A percentile compares a stretch with the other conserved stretches of the same genome.
These are phyloP conservation scores for Cyprinella venusta DNA, from an alignment of 2,797 vertebrate species.

Conservation along the genomic window DNA sequence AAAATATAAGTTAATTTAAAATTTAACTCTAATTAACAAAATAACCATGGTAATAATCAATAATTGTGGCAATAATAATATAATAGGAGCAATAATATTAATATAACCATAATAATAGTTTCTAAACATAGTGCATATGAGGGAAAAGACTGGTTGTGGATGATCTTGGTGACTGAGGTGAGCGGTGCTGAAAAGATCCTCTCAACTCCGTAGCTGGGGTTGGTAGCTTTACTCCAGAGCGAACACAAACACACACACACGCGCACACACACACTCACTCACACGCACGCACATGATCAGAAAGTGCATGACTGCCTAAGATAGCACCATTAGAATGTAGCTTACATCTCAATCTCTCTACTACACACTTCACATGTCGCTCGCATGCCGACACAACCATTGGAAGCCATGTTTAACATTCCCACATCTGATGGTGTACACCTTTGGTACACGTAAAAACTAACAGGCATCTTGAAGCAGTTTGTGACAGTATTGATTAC, in stretches of 20 bases:
- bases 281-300: slow-evolving; percentile 61
- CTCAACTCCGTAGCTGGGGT: slow-evolving; percentile 33
- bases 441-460: slow-evolving; percentile 56
- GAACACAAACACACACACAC: not conserved
- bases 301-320: slow-evolving; percentile 78
- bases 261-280: not conserved
- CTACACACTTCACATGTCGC: slow-evolving; percentile 32
- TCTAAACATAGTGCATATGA: slow-evolving; percentile 86
- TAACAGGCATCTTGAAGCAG: slow-evolving; percentile 49
- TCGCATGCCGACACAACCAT: slow-evolving; percentile 43
- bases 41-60: slow-evolving; percentile 82
- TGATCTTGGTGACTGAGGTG: slow-evolving; percentile 64
- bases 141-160: slow-evolving; percentile 76
- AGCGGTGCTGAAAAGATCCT: slow-evolving; percentile 74
- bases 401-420: slow-evolving; percentile 75
- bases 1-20: slow-evolving; percentile 90
- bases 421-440: slow-evolving; percentile 65
- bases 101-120: slow-evolving; percentile 71
- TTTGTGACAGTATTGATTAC: slow-evolving; percentile 60
- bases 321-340: slow-evolving; percentile 81
- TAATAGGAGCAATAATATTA: slow-evolving; percentile 69
- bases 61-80: slow-evolving; percentile 66
- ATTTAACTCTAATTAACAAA: slow-evolving; percentile 86
- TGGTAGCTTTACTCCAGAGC: slow-evolving; percentile 23
- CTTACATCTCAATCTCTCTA: slow-evolving; percentile 64